Conservation (phyloP, 2,888 invertebrate genomes). For the Mesorhabditis sp. region DNA sequence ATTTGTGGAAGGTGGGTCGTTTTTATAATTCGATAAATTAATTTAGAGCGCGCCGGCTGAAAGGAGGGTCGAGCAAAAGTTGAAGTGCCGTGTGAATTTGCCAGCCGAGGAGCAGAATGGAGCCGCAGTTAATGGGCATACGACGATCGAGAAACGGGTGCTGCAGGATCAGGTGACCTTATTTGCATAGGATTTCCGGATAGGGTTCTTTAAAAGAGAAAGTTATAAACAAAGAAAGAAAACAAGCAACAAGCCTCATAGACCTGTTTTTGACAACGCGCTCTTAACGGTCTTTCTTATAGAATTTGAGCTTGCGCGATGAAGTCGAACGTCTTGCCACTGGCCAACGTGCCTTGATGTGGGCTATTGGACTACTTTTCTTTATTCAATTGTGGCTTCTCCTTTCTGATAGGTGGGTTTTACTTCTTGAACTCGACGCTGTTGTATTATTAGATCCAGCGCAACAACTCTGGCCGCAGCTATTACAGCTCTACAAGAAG, state of each 20-base stretch:
- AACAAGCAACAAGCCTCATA: background rate
- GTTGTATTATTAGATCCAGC: background rate
- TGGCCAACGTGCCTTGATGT: background rate
- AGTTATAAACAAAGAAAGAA: background rate
- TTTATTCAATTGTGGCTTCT: slow-evolving; percentile 1
- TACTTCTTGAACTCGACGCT: background rate
- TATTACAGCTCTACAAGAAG: slow-evolving; percentile 1
- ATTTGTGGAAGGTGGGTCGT: slow-evolving; percentile 25
- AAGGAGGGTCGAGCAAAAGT: slow-evolving; percentile 36
- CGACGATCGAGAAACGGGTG: background rate
- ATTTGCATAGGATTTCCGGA: too few relatives aligned
- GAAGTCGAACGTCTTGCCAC: background rate
- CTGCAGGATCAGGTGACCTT: too few relatives aligned
- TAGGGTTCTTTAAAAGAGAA: background rate
- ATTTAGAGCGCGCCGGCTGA: slow-evolving; percentile 13
- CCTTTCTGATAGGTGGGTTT: background rate
- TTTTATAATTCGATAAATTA: background rate
- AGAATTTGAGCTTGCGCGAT: background rate
- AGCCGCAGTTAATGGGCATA: background rate
- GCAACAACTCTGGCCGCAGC: background rate
- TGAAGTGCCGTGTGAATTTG: slow-evolving; percentile 23
- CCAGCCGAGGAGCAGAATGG: slow-evolving; percentile 5
- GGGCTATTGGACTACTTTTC: background rate
- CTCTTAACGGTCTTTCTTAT: background rate
- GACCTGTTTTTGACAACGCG: background rate